phyloP scores from a whole-genome alignment of 2,888 invertebrate genomes.

The Drosophila paracracens region DNA sequence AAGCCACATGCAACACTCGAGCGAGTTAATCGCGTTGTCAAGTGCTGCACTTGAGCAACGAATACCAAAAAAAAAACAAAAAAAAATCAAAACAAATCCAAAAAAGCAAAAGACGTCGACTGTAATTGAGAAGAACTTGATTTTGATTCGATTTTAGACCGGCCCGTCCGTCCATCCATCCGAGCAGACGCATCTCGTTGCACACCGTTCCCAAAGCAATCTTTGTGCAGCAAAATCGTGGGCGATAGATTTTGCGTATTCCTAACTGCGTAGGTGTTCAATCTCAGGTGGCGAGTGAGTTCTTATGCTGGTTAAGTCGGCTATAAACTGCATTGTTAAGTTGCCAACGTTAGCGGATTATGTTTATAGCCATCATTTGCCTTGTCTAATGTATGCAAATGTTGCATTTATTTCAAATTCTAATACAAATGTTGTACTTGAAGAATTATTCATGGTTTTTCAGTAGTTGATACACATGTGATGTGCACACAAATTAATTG shows the following conservation, averaged over 20 bases:
- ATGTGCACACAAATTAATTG: conserved; percentile 62
- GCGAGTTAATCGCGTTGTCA: conserved; percentile 61
- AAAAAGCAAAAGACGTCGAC: conserved; percentile 19
- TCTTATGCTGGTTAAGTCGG: neutral
- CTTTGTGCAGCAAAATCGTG: neutral
- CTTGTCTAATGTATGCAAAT: conserved; percentile 38
- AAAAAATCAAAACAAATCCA: neutral
- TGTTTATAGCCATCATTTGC: conserved; percentile 8
- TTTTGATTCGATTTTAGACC: conserved; percentile 33
- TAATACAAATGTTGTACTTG: conserved; percentile 31
- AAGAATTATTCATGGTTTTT: conserved; percentile 20
- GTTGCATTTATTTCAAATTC: conserved; percentile 28
- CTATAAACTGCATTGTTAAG: conserved; percentile 14
- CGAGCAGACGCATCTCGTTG: conserved; percentile 12
- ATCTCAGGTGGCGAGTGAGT: conserved; percentile 2
- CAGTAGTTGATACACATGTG: conserved; percentile 51
- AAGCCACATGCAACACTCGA: conserved; percentile 26
- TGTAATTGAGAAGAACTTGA: conserved; percentile 68
- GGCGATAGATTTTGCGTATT: neutral
- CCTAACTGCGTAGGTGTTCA: conserved; percentile 33
- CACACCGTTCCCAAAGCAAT: conserved; percentile 13
- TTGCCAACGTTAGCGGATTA: conserved; percentile 19
- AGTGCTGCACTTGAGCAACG: conserved; percentile 49
- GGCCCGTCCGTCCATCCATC: neutral
- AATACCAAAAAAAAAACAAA: conserved; percentile 15